Conservation (phyloP, 2,888 invertebrate genomes). For the Thereva nobilitata region DNA sequence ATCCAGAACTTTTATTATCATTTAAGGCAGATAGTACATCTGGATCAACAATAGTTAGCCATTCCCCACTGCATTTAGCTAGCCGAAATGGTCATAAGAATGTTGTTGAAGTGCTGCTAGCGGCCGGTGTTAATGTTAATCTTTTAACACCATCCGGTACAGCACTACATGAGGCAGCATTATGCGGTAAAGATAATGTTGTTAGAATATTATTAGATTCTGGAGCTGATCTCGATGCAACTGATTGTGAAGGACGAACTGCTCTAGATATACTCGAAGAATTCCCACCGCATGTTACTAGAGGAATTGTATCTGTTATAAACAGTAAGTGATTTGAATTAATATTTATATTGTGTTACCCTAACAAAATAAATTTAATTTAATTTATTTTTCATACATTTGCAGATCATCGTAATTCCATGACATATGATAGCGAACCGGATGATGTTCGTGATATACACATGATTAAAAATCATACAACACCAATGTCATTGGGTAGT, state of each 20-base stretch:
- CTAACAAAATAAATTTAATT: too few relatives aligned
- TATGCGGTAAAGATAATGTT: conserved; percentile 88
- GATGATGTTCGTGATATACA: conserved; percentile 61
- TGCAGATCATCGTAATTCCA: conserved; percentile 50
- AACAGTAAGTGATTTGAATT: conserved; percentile 65
- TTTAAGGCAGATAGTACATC: conserved; percentile 58
- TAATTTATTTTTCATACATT: conserved; percentile 10
- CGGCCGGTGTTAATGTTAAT: conserved; percentile 87
- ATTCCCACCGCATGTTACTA: conserved; percentile 86
- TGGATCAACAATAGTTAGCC: conserved; percentile 47
- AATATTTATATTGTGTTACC: not conserved
- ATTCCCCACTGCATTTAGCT: conserved; percentile 91
- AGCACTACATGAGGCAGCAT: conserved; percentile 90
- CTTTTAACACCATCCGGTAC: conserved; percentile 83
- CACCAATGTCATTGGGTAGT: conserved; percentile 41
- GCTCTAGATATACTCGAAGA: conserved; percentile 85
- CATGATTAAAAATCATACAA: conserved; percentile 30
- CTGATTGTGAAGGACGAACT: conserved; percentile 79
- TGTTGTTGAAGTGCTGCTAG: conserved; percentile 80
- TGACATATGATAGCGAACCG: conserved; percentile 62
- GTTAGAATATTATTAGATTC: conserved; percentile 78
- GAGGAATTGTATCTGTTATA: conserved; percentile 83
- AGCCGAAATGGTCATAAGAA: conserved; percentile 88
- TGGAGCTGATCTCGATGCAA: conserved; percentile 79
- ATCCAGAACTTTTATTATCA: conserved; percentile 80